Evolutionary conservation across 1,140 invertebrate species (phyloP).

Genomic region (Acyrthosiphon pisum): DNA sequence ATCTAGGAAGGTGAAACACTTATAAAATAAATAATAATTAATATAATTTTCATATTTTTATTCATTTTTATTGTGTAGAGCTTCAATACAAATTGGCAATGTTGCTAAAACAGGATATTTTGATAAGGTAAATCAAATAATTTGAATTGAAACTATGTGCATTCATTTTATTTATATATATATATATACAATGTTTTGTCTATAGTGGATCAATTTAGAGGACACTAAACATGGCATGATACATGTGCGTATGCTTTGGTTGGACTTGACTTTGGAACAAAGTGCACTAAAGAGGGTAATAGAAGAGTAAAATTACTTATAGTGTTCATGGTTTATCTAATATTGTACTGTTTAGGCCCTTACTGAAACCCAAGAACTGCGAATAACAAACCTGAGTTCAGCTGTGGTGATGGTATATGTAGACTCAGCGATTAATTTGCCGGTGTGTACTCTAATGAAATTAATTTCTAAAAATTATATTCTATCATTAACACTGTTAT

Average conservation of each 20-base stretch:
- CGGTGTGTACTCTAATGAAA: slow-evolving; percentile 70
- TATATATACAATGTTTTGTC: not conserved
- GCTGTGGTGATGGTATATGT: slow-evolving; percentile 83
- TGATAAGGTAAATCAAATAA: slow-evolving; percentile 69
- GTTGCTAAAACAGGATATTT: slow-evolving; percentile 73
- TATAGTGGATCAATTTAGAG: slow-evolving; percentile 90
- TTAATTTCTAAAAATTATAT: not conserved
- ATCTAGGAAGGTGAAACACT: slow-evolving; percentile 53
- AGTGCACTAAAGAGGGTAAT: slow-evolving; percentile 78
- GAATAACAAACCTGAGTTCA: slow-evolving; percentile 77
- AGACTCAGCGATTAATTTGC: slow-evolving; percentile 88
- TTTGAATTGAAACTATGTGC: not conserved
- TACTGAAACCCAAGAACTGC: slow-evolving; percentile 76
- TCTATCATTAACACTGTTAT: not conserved
- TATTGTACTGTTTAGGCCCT: slow-evolving; percentile 69
- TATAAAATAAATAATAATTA: not conserved
- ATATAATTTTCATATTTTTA: not conserved
- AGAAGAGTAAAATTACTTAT: slow-evolving; percentile 58
- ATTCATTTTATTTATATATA: no score
- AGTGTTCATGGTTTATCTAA: not conserved
- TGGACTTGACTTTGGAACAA: slow-evolving; percentile 76
- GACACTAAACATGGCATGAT: slow-evolving; percentile 92
- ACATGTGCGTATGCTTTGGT: slow-evolving; percentile 86
- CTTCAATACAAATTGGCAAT: slow-evolving; percentile 72
- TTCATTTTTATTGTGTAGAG: slow-evolving; percentile 64